Base-by-base conservation (phyloP, 2,888 invertebrate genomes). In the Amphipoea lucens region DNA sequence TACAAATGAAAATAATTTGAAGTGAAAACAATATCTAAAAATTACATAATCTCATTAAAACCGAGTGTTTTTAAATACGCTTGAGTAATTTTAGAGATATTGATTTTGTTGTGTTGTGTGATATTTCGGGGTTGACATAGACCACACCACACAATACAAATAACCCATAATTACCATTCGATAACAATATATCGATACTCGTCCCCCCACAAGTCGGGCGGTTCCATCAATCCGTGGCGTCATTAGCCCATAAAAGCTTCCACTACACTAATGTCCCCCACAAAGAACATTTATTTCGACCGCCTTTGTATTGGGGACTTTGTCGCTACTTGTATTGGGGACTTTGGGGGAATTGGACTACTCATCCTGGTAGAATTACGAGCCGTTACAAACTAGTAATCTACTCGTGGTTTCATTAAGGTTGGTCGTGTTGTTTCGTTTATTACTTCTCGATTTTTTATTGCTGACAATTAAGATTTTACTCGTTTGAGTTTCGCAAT, bases 181-280 rank as follows among this genome's bases (percentile, higher is more conserved):
- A 81, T 79, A 69, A 29, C 63, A 60, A 63, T 62, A 63, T 71
- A 80, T 78, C 87, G 84, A 87, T 78, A 81, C 23, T 1, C 1
- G 23, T 2, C 12, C n/a, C 36, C 14, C 29, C 72, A 51, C 82
- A 65, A 70, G 57, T n/a, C 69, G 76, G 74, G 17, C 63, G 62
- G n/a, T 63, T 78, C 87, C 82, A 88, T 88, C 89, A 90, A 88
- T 89, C 84, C 83, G 78, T 79, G 85, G 81, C 88, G 90, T 89
- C 89, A 89, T 90, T 91, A 91, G 85, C 88, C 91, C 88, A 86
- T 84, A 83, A 89, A 88, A 87, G 87, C 87, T 73, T 72, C 86
- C 86, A 84, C 82, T 84, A 76, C 81, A 75, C 89, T 89, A 87
- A 89, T 90, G 85, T 84, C 87, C 82, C 81, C 81, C 75, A 88